A percentile compares a stretch with the other conserved stretches of the same genome.
phyloP scores from a whole-genome alignment of 1,140 invertebrate species.

The Danaus melanippus region DNA sequence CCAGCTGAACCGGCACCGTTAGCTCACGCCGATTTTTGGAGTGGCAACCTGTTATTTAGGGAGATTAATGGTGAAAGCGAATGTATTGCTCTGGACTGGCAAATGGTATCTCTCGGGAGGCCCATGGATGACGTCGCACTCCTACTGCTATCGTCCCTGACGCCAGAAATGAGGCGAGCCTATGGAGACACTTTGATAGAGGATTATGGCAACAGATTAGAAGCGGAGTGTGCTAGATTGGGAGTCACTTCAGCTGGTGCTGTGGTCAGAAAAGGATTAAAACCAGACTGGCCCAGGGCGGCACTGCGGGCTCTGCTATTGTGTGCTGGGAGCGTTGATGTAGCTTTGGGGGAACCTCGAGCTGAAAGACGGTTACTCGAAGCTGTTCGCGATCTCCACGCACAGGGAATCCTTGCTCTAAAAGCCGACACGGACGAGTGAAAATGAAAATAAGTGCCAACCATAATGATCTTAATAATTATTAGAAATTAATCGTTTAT shows the following conservation, averaged over 20 bases:
- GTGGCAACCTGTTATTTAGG: conserved; percentile 83
- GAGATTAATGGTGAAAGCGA: conserved; percentile 67
- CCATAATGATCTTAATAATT: conserved; percentile 18
- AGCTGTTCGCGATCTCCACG: conserved; percentile 62
- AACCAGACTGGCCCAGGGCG: conserved; percentile 79
- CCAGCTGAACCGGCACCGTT: conserved; percentile 80
- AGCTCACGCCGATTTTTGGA: conserved; percentile 88
- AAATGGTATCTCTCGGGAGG: conserved; percentile 85
- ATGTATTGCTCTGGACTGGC: conserved; percentile 85
- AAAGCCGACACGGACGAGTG: conserved; percentile 51
- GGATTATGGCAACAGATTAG: conserved; percentile 78
- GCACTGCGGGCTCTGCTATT: conserved; percentile 81
- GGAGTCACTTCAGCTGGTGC: conserved; percentile 74
- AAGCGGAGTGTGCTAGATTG: conserved; percentile 69
- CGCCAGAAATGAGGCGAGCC: conserved; percentile 77
- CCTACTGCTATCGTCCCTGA: conserved; percentile 83
- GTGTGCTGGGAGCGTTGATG: conserved; percentile 85
- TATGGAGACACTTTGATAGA: conserved; percentile 77
- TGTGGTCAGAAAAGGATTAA: conserved; percentile 73
- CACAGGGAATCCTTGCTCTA: conserved; percentile 51
- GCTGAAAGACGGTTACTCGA: conserved; percentile 67
- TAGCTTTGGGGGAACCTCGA: conserved; percentile 80
- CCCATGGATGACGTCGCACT: conserved; percentile 82
- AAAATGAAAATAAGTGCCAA: conserved; percentile 42
- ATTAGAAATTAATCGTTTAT: conserved; percentile 33